Conservation (phyloP, 2,888 invertebrate species). For the Microctonus aethiopoides region DNA sequence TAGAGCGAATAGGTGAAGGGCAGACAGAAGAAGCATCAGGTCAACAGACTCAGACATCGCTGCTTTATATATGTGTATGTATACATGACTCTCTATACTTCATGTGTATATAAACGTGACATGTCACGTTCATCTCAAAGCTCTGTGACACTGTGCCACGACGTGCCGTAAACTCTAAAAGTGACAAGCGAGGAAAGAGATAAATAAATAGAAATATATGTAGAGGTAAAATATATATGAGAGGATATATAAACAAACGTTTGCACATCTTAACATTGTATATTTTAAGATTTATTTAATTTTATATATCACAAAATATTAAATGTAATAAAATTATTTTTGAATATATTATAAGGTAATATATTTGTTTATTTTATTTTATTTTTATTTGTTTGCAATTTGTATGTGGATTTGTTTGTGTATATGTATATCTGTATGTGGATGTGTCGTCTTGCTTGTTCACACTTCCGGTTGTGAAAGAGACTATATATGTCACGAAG, state of each 20-base stretch:
- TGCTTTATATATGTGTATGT: not conserved
- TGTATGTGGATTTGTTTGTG: not conserved
- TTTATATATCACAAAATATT: not conserved
- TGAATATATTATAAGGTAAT: conserved; percentile 5
- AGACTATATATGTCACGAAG: not conserved
- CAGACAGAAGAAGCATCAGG: not conserved
- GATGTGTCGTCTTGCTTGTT: not conserved
- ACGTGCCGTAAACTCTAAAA: not conserved
- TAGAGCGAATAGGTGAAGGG: conserved; percentile 6
- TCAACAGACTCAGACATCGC: not conserved
- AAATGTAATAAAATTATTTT: not conserved
- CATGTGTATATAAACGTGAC: not conserved
- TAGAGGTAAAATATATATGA: no score
- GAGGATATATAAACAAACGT: not conserved
- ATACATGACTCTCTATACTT: not conserved
- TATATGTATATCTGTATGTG: not conserved
- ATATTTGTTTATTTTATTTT: not conserved
- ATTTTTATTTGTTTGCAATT: not conserved
- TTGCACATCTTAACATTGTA: not conserved
- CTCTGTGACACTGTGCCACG: not conserved
- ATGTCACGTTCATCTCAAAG: not conserved
- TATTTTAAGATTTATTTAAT: not conserved
- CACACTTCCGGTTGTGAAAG: conserved; percentile 1
- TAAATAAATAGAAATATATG: conserved; percentile 10
- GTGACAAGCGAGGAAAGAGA: conserved; percentile 1